Conservation (phyloP, 2,888 invertebrate genomes). For the Helicoverpa assulta region DNA sequence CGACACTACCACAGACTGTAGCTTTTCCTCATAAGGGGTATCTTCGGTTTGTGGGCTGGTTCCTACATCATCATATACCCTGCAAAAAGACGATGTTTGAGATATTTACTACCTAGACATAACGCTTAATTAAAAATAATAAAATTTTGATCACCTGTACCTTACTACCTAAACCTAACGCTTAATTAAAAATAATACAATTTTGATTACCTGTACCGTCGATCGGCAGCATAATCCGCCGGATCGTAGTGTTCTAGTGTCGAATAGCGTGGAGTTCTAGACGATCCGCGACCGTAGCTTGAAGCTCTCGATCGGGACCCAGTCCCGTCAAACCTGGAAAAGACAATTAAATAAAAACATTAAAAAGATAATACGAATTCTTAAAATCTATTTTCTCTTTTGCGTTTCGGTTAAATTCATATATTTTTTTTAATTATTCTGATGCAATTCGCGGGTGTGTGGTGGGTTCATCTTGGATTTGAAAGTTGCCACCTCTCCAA, state of each 20-base stretch:
- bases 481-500: too few species aligned
- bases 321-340: slow-evolving; percentile 80
- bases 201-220: slow-evolving; percentile 74
- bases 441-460: too few species aligned
- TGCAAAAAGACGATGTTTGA: slow-evolving; percentile 46
- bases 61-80: slow-evolving; percentile 86
- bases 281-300: slow-evolving; percentile 83
- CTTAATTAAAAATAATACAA: neutral
- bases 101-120: slow-evolving; percentile 9
- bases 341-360: too few species aligned
- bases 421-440: too few species aligned
- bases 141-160: slow-evolving; percentile 64
- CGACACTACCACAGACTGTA: slow-evolving; percentile 90
- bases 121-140: neutral
- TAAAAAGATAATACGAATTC: too few species aligned
- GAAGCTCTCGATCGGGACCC: slow-evolving; percentile 87
- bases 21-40: slow-evolving; percentile 85
- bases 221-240: slow-evolving; percentile 86
- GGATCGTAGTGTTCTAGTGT: slow-evolving; percentile 86
- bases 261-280: slow-evolving; percentile 83
- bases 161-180: slow-evolving; percentile 47
- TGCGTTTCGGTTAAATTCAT: too few species aligned
- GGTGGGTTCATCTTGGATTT: too few species aligned
- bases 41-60: slow-evolving; percentile 93
- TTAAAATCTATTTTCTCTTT: too few species aligned